Evolutionary conservation across 1,140 invertebrate genomes (phyloP).

Genomic region (Bacillus rossius): DNA sequence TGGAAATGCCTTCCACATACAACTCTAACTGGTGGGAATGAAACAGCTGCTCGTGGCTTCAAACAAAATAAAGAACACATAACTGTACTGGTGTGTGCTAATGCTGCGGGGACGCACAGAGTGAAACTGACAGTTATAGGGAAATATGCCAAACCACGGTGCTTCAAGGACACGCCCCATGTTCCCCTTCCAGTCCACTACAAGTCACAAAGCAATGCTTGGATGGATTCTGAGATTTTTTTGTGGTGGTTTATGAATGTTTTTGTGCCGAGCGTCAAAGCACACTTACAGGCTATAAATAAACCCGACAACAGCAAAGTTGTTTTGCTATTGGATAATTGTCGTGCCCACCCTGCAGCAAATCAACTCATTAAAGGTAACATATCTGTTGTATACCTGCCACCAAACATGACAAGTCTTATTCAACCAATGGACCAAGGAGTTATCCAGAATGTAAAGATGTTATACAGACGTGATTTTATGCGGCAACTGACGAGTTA

Average conservation of each 20-base stretch:
- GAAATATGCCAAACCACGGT: constrained; percentile 23
- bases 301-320: constrained; percentile 27
- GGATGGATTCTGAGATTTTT: constrained; percentile 25
- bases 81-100: constrained; percentile 33
- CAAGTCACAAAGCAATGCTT: constrained; percentile 21
- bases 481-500: constrained; percentile 29
- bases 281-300: constrained; percentile 21
- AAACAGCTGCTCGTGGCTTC: constrained; percentile 4
- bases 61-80: constrained; percentile 31
- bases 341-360: constrained; percentile 22
- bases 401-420: constrained; percentile 40
- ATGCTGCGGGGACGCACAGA: constrained; percentile 24
- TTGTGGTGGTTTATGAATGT: constrained; percentile 21
- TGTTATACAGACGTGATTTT: constrained; percentile 28
- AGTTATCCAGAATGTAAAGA: constrained; percentile 36
- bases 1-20: too few relatives aligned
- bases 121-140: constrained; percentile 26
- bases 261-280: constrained; percentile 25
- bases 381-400: constrained; percentile 37
- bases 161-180: constrained; percentile 23
- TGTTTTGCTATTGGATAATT: constrained; percentile 35
- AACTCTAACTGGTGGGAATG: too few relatives aligned
- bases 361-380: constrained; percentile 19
- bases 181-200: constrained; percentile 18
- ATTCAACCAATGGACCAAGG: constrained; percentile 43